Evolutionary conservation across 2,113 vertebrate genomes (phyloP).

Genomic region (Macquaria australasica): DNA sequence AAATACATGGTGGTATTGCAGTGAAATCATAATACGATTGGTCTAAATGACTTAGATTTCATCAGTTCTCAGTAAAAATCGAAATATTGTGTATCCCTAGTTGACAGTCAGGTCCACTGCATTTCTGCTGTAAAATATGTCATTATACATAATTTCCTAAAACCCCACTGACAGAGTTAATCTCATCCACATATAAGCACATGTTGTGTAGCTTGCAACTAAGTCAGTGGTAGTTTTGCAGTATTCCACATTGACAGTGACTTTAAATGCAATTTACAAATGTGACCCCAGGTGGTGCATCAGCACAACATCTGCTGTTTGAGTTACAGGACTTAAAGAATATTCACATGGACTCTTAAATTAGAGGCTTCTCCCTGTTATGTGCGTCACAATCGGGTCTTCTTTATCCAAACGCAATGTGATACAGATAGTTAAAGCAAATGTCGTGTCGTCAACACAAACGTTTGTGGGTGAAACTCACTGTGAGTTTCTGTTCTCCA

Average conservation of each 20-base stretch:
- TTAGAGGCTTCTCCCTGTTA: not conserved
- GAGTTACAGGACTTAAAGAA: not conserved
- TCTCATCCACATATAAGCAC: not conserved
- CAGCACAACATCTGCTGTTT: not conserved
- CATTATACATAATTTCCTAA: not conserved
- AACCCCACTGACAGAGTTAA: not conserved
- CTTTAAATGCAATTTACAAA: not conserved
- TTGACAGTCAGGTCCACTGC: not conserved
- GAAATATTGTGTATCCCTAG: not conserved
- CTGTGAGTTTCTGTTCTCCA: slow-evolving; percentile 66
- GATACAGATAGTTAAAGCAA: not conserved
- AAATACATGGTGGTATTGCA: not conserved
- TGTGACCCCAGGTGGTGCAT: not conserved
- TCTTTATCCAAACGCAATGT: not conserved
- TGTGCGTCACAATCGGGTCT: not conserved
- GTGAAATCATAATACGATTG: not conserved
- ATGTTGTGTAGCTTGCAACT: not conserved
- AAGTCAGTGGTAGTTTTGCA: not conserved
- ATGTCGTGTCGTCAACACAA: not conserved
- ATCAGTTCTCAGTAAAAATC: not conserved
- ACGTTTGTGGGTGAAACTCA: slow-evolving; percentile 53
- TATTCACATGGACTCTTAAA: not conserved
- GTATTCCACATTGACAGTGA: not conserved
- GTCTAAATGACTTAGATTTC: not conserved
- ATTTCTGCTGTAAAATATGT: not conserved